Percentiles rank a stretch among this genome's conserved stretches.
Conservation (phyloP, 2,797 vertebrate genomes). For the Florisuga fusca region DNA sequence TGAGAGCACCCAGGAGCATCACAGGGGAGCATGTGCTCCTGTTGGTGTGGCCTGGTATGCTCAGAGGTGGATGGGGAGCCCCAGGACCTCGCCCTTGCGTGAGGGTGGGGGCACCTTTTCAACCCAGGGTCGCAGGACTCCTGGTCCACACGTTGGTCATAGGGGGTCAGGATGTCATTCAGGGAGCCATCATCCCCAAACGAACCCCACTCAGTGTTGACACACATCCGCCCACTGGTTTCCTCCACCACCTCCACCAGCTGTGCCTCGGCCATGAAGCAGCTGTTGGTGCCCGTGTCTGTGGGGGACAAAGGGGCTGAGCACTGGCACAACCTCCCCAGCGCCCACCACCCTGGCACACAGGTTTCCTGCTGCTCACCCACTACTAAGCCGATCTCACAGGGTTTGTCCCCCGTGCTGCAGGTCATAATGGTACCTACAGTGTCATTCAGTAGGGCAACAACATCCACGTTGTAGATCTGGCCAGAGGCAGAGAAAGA, state of each 20-base stretch:
- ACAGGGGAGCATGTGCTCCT: not conserved
- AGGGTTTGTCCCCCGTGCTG: constrained; percentile 67
- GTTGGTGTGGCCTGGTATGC: not conserved
- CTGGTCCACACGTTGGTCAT: constrained; percentile 79
- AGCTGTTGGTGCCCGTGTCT: constrained; percentile 87
- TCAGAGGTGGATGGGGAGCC: not conserved
- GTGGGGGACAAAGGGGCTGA: not conserved
- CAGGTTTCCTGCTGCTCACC: constrained; percentile 64
- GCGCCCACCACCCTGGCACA: accelerated
- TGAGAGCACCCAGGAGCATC: not conserved
- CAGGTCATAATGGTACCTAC: constrained; percentile 91
- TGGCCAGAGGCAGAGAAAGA: not conserved
- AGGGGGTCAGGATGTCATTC: constrained; percentile 76
- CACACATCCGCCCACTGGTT: constrained; percentile 81
- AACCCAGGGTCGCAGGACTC: constrained; percentile 78
- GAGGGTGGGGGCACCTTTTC: constrained; percentile 71
- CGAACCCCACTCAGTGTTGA: constrained; percentile 88
- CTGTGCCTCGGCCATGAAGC: constrained; percentile 88
- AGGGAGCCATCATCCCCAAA: constrained; percentile 81
- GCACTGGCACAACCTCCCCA: accelerated
- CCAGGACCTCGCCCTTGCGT: not conserved
- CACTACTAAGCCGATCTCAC: constrained; percentile 84
- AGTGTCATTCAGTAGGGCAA: constrained; percentile 87
- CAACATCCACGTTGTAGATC: constrained; percentile 76
- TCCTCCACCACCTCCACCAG: constrained; percentile 78